Evolutionary conservation across 2,888 invertebrate species (phyloP).

Genomic region (Gisinianus flammeolus): DNA sequence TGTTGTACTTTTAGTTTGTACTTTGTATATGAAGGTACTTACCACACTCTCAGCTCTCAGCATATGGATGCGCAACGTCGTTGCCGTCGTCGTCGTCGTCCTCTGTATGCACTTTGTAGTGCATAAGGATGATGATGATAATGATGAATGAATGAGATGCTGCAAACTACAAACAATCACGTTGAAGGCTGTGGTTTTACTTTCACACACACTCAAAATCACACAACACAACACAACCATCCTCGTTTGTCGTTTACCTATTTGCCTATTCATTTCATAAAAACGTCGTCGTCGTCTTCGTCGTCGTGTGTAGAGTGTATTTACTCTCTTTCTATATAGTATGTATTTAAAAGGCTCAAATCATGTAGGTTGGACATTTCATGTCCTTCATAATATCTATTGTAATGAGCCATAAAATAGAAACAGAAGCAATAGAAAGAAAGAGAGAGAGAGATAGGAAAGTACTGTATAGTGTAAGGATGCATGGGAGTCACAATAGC

Average conservation of each 20-base stretch:
- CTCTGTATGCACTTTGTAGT: not conserved
- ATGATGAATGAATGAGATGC: not conserved
- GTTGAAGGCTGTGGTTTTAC: constrained; percentile 38
- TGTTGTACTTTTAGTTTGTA: not conserved
- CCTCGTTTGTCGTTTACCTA: not conserved
- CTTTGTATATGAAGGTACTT: not conserved
- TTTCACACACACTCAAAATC: constrained; percentile 20
- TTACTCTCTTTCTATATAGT: not conserved
- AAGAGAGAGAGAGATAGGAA: too few relatives aligned
- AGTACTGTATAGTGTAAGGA: too few relatives aligned
- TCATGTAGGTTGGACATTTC: not conserved
- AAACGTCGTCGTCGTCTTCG: not conserved
- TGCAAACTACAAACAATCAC: not conserved
- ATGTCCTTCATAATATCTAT: not conserved
- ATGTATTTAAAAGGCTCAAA: not conserved
- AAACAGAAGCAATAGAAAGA: too few relatives aligned
- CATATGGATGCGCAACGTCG: not conserved
- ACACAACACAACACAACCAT: not conserved
- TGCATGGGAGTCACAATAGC: too few relatives aligned
- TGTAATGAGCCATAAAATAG: not conserved
- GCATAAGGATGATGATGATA: not conserved
- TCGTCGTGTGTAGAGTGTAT: not conserved
- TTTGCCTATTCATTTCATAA: not conserved
- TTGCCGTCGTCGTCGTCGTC: too few relatives aligned
- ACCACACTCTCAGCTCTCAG: not conserved